Percentiles rank a stretch among this genome's conserved stretches.
phyloP scores from a whole-genome alignment of 2,797 vertebrate genomes.

The Tauraco hartlaubi region DNA sequence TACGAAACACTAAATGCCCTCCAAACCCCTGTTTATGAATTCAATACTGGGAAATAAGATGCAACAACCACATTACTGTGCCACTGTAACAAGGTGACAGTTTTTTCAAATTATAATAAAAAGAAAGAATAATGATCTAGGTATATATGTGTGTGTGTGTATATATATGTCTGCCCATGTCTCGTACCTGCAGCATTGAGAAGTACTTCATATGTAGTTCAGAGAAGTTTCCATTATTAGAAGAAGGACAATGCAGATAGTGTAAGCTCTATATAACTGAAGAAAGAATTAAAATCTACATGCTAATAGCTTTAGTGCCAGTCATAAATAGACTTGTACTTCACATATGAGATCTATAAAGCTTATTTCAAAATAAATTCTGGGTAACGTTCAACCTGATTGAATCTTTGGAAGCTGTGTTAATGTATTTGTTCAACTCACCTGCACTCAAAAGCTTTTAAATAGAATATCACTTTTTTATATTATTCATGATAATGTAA shows the following conservation, averaged over 20 bases:
- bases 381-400: slow-evolving; percentile 74
- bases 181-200: not conserved
- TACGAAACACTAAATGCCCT: slow-evolving; percentile 2
- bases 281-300: slow-evolving; percentile 77
- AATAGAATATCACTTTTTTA: slow-evolving; percentile 80
- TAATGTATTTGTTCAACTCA: slow-evolving; percentile 80
- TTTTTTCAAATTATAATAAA: slow-evolving; percentile 35
- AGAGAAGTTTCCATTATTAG: slow-evolving; percentile 15
- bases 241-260: slow-evolving; percentile 19
- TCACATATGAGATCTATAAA: slow-evolving; percentile 57
- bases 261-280: slow-evolving; percentile 16
- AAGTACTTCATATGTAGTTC: not conserved
- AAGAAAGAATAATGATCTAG: not conserved
- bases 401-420: slow-evolving; percentile 76
- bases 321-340: slow-evolving; percentile 67
- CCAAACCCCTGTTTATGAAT: not conserved
- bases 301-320: slow-evolving; percentile 73
- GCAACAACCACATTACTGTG: not conserved
- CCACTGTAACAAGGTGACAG: not conserved
- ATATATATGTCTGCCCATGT: not conserved
- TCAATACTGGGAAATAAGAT: not conserved
- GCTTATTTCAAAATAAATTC: slow-evolving; percentile 82
- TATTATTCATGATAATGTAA: slow-evolving; percentile 82
- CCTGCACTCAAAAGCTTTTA: slow-evolving; percentile 80
- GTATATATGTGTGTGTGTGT: not conserved